Evolutionary conservation across 1,140 invertebrate species (phyloP).

Genomic region (Melitaea cinxia): DNA sequence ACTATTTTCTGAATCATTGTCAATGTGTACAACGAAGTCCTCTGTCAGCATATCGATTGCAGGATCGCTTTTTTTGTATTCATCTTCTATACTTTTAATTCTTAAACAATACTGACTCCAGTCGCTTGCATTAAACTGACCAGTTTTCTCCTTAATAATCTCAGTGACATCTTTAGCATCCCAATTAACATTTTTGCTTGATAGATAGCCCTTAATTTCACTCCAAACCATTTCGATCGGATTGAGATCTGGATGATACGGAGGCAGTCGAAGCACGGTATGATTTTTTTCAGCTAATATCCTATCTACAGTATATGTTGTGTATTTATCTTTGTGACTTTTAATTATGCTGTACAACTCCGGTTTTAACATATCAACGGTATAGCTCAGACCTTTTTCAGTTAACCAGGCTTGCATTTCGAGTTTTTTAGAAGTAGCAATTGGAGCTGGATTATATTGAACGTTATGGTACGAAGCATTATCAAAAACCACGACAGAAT

Average conservation of each 20-base stretch:
- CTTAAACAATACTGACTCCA: no score
- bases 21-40: no score
- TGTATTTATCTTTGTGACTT: constrained; percentile 4
- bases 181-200: background rate
- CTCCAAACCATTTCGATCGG: background rate
- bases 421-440: constrained; percentile 11
- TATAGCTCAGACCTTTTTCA: constrained; percentile 15
- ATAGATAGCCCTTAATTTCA: background rate
- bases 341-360: constrained; percentile 32
- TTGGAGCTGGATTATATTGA: background rate
- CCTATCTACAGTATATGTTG: constrained; percentile 13
- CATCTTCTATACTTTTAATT: no score
- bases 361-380: constrained; percentile 10
- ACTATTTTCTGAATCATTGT: no score
- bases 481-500: constrained; percentile 22
- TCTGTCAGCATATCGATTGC: no score
- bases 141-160: no score
- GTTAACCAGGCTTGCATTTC: constrained; percentile 29
- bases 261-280: constrained; percentile 2
- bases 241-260: no score
- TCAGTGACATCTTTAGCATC: no score
- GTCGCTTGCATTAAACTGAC: no score
- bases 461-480: constrained; percentile 35
- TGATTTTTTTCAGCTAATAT: constrained; percentile 4
- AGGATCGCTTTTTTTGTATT: no score